Conservation (phyloP, 1,140 invertebrate species). For the Melipona quadrifasciata region DNA sequence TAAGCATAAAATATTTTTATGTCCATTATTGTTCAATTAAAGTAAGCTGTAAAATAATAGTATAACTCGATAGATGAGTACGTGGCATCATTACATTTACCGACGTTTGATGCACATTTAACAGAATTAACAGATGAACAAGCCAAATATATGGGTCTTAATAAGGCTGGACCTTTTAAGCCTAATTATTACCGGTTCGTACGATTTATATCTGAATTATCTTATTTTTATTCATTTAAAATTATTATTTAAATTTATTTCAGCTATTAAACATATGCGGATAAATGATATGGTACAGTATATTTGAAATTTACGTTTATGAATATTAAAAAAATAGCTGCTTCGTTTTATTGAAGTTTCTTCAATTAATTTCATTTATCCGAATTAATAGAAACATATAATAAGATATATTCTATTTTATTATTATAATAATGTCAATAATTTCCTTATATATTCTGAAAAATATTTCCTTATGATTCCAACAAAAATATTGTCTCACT, state of each 20-base stretch:
- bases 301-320: conserved; percentile 47
- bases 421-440: neutral
- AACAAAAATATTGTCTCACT: conserved; percentile 16
- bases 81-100: conserved; percentile 96
- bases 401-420: conserved; percentile 16
- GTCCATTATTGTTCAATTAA: conserved; percentile 5
- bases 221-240: conserved; percentile 1
- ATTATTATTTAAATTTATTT: conserved; percentile 42
- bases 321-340: conserved; percentile 45
- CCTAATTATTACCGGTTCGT: conserved; percentile 97
- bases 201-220: conserved; percentile 21
- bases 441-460: conserved; percentile 6
- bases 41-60: conserved; percentile 11
- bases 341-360: conserved; percentile 11
- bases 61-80: conserved; percentile 91
- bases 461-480: conserved; percentile 16
- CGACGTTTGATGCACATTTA: conserved; percentile 97
- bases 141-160: conserved; percentile 98
- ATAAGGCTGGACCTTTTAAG: conserved; percentile 98
- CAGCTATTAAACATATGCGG: conserved; percentile 61
- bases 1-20: conserved; percentile 74
- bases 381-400: conserved; percentile 14
- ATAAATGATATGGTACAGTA: conserved; percentile 44
- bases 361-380: conserved; percentile 20
- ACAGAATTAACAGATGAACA: conserved; percentile 98